A percentile compares a stretch with the other conserved stretches of the same genome.
Conservation (phyloP, 35 echinoderm and acorn worm species). For the Diadema setosum region DNA sequence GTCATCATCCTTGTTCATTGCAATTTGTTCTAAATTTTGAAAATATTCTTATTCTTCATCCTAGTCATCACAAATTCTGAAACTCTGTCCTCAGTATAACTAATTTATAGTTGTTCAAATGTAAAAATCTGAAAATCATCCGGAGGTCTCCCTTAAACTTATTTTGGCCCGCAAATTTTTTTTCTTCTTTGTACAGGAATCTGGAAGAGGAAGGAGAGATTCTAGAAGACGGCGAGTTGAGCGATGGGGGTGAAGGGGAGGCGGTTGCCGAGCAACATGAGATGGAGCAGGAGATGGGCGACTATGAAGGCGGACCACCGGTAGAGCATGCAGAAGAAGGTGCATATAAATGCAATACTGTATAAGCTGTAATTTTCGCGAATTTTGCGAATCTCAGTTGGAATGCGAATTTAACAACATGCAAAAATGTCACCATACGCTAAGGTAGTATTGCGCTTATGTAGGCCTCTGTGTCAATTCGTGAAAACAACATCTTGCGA, state of each 20-base stretch:
- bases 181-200: not conserved
- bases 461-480: not conserved
- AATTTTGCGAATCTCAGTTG: too few species aligned
- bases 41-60: not conserved
- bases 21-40: not conserved
- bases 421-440: not conserved
- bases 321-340: not conserved
- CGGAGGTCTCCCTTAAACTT: not conserved
- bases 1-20: too few species aligned
- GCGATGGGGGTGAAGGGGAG: not conserved
- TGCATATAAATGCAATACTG: not conserved
- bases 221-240: slow-evolving; percentile 26
- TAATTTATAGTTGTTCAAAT: not conserved
- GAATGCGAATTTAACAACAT: not conserved
- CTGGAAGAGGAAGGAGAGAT: slow-evolving; percentile 46
- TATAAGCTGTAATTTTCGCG: not conserved
- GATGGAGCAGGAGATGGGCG: slow-evolving; percentile 22
- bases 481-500: too few species aligned
- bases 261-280: not conserved
- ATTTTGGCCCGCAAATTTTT: not conserved
- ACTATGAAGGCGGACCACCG: not conserved
- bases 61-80: not conserved
- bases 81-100: not conserved
- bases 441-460: not conserved
- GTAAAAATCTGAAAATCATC: not conserved